phyloP scores from a whole-genome alignment of 1,140 invertebrate species.

The Leptinotarsa undecemlineata region DNA sequence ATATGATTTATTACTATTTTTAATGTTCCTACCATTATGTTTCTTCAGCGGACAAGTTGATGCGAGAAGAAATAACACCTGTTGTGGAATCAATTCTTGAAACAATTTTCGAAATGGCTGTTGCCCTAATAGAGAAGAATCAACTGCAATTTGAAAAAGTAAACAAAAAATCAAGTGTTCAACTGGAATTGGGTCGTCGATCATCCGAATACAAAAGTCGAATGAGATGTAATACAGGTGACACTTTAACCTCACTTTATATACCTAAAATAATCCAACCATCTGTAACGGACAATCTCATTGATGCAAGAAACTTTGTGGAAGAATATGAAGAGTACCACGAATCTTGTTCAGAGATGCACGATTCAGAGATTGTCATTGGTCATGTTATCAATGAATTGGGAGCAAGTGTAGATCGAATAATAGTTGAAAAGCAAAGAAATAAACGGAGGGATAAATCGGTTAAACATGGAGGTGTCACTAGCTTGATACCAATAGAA shows the following conservation, averaged over 20 bases:
- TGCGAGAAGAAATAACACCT: constrained; percentile 17
- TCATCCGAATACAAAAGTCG: constrained; percentile 27
- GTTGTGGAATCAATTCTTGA: constrained; percentile 42
- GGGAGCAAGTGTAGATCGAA: constrained; percentile 43
- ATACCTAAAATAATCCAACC: constrained; percentile 44
- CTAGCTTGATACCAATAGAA: constrained; percentile 49
- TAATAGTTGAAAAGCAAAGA: constrained; percentile 39
- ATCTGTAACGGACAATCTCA: constrained; percentile 44
- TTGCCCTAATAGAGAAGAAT: constrained; percentile 43
- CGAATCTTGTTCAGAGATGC: constrained; percentile 50
- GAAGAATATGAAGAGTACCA: constrained; percentile 55
- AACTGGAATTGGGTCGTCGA: constrained; percentile 16
- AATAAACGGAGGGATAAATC: constrained; percentile 45
- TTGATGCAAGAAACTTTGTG: constrained; percentile 51
- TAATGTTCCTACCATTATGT: too few species aligned
- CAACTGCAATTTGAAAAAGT: constrained; percentile 34
- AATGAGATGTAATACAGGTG: constrained; percentile 42
- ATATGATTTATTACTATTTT: too few species aligned
- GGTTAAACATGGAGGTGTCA: constrained; percentile 53
- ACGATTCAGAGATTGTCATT: constrained; percentile 39
- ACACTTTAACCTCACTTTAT: constrained; percentile 37
- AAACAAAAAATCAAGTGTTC: constrained; percentile 17
- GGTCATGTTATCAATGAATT: constrained; percentile 45
- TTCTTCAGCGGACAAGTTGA: constrained; percentile 7
- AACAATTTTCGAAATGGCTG: constrained; percentile 49